A percentile compares a stretch with the other conserved stretches of the same genome.
These are phyloP conservation scores for Paratilapia polleni DNA, from an alignment of 2,113 vertebrate genomes.

Conservation along the genomic window DNA sequence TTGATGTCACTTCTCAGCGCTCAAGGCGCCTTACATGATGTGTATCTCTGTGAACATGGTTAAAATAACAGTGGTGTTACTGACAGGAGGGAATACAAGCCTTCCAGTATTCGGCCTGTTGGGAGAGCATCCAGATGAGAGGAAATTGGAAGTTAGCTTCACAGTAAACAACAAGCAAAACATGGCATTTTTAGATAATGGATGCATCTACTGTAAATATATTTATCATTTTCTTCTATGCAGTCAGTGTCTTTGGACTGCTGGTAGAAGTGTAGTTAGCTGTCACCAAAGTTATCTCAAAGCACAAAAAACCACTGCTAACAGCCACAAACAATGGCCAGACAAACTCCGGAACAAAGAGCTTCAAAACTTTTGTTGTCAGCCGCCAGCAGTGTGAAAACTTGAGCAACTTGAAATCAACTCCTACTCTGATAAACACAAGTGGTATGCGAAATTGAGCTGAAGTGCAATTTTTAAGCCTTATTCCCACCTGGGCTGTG, in stretches of 20 bases:
- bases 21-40: conserved; percentile 29
- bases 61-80: conserved; percentile 37
- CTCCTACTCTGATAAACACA: conserved; percentile 12
- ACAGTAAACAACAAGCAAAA: background rate
- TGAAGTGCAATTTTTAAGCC: background rate
- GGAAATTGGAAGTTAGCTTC: background rate
- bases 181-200: background rate
- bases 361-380: background rate
- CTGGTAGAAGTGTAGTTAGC: background rate
- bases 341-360: background rate
- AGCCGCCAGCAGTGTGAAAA: background rate
- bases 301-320: conserved; percentile 6
- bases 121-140: background rate
- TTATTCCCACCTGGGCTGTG: background rate
- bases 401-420: background rate
- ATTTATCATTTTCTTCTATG: background rate
- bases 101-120: conserved; percentile 12
- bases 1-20: conserved; percentile 36
- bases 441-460: conserved; percentile 1
- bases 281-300: background rate
- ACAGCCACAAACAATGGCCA: conserved; percentile 1
- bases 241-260: background rate
- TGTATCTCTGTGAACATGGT: conserved; percentile 39
- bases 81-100: conserved; percentile 28
- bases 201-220: background rate